phyloP scores from a whole-genome alignment of 2,888 invertebrate species.

The Latheticus oryzae region DNA sequence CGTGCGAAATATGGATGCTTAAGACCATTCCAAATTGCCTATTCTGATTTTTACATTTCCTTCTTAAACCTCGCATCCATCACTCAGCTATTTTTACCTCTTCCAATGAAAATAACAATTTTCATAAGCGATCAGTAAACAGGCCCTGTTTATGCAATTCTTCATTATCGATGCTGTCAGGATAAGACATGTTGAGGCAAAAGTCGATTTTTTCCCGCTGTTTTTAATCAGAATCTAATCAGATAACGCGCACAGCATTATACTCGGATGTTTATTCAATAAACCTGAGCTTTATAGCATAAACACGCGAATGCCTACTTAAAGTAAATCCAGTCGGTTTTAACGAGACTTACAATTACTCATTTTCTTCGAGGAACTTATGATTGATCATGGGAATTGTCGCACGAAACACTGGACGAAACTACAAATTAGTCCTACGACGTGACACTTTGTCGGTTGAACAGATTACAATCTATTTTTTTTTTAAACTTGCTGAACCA shows the following conservation, averaged over 20 bases:
- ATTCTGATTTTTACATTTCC: slow-evolving; percentile 60
- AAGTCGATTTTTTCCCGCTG: slow-evolving; percentile 18
- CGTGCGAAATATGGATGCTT: slow-evolving; percentile 65
- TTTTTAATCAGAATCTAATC: slow-evolving; percentile 37
- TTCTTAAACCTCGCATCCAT: slow-evolving; percentile 51
- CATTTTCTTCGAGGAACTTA: slow-evolving; percentile 51
- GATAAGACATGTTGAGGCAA: slow-evolving; percentile 3
- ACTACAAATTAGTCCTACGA: slow-evolving; percentile 45
- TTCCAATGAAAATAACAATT: slow-evolving; percentile 28
- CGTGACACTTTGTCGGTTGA: slow-evolving; percentile 37
- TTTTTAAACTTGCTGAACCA: slow-evolving; percentile 2
- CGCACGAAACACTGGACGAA: slow-evolving; percentile 45
- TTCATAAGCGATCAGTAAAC: slow-evolving; percentile 29
- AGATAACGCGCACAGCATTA: slow-evolving; percentile 37
- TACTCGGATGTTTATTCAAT: slow-evolving; percentile 43
- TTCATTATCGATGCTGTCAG: slow-evolving; percentile 17
- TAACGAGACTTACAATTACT: slow-evolving; percentile 50
- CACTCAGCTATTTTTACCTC: slow-evolving; percentile 47
- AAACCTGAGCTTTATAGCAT: slow-evolving; percentile 27
- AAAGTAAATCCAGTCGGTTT: slow-evolving; percentile 45
- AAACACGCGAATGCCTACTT: slow-evolving; percentile 43
- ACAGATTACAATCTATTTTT: slow-evolving; percentile 28
- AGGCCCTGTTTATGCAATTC: slow-evolving; percentile 16
- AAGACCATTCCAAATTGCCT: slow-evolving; percentile 62
- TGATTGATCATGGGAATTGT: slow-evolving; percentile 52